These are phyloP conservation scores for Caenorhabditis sp. DNA, from an alignment of 2,888 invertebrate genomes.

Conservation along the genomic window DNA sequence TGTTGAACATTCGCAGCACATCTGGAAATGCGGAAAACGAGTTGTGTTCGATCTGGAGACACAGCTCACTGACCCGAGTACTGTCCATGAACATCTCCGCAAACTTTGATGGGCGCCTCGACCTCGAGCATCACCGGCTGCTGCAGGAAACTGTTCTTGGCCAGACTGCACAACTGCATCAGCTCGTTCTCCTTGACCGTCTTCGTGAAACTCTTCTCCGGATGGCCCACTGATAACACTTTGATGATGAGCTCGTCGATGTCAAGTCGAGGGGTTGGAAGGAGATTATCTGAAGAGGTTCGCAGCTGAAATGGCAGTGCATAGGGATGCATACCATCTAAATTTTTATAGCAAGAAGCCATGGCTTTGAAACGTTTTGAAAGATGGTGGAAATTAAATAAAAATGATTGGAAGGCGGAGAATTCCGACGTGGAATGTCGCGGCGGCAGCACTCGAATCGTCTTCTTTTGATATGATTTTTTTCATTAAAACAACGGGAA, in stretches of 20 bases:
- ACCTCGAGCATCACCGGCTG: conserved; percentile 73
- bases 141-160: conserved; percentile 67
- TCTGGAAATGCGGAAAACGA: too few species aligned
- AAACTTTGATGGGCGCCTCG: conserved; percentile 74
- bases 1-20: conserved; percentile 73
- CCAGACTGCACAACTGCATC: conserved; percentile 66
- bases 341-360: conserved; percentile 43
- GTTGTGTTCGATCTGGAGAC: too few species aligned
- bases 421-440: too few species aligned
- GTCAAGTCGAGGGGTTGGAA: conserved; percentile 42
- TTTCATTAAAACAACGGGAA: too few species aligned
- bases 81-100: conserved; percentile 79
- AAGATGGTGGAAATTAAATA: background rate
- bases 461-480: too few species aligned
- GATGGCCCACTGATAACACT: conserved; percentile 70
- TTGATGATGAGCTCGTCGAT: conserved; percentile 72
- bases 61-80: conserved; percentile 66
- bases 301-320: too few species aligned
- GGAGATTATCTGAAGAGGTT: conserved; percentile 19
- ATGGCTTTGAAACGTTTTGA: conserved; percentile 11
- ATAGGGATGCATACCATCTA: conserved; percentile 19
- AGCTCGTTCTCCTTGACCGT: conserved; percentile 73
- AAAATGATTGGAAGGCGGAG: background rate
- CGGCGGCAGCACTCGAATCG: too few species aligned
- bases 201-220: conserved; percentile 69